Conservation (phyloP, 2,797 vertebrate genomes). For the Vespertilio murinus region DNA sequence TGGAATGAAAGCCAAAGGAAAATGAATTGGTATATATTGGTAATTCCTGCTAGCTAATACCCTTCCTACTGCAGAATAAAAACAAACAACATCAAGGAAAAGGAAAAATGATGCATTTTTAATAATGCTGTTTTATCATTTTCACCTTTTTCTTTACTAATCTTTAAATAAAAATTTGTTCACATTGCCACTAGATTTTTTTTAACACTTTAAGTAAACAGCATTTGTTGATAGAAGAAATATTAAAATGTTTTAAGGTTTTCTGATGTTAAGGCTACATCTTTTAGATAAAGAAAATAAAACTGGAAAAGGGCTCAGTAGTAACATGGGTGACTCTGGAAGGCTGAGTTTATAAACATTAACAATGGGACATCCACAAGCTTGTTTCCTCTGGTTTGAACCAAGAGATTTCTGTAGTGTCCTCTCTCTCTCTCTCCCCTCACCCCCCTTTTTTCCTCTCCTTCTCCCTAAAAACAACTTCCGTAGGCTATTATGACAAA, state of each 20-base stretch:
- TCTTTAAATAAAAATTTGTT: neutral
- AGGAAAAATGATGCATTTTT: neutral
- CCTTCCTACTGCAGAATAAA: neutral
- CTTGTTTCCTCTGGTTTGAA: neutral
- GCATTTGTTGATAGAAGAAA: neutral
- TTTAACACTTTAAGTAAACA: neutral
- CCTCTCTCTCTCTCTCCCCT: no score
- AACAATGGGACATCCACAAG: rapidly evolving
- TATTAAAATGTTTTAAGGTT: neutral
- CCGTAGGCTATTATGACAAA: neutral
- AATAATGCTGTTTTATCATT: neutral
- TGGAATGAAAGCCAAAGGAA: neutral
- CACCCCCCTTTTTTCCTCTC: no score
- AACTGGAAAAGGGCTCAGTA: neutral
- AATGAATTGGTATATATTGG: neutral
- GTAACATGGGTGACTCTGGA: neutral
- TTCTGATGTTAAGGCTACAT: neutral
- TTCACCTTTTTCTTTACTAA: neutral
- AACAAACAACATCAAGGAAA: neutral
- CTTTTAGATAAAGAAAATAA: neutral
- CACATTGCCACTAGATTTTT: neutral
- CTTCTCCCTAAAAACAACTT: neutral
- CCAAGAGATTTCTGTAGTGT: neutral
- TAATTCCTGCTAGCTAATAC: neutral
- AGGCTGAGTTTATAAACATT: neutral